phyloP scores from a whole-genome alignment of 2,113 vertebrate species.

The Chaenogobius annularis region DNA sequence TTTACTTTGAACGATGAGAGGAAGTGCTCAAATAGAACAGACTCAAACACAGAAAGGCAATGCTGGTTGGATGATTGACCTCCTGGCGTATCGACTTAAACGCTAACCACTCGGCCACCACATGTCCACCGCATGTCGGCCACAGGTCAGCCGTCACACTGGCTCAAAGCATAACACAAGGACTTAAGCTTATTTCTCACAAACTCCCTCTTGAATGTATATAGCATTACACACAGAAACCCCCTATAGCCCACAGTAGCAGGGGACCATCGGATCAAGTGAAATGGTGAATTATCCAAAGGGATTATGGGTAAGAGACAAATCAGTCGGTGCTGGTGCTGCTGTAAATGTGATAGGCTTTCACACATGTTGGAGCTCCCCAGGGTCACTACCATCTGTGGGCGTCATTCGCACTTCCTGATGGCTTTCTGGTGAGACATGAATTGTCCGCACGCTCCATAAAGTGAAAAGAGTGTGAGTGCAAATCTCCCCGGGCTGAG shows the following conservation, averaged over 20 bases:
- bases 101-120: background rate
- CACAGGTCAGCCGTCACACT: background rate
- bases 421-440: slow-evolving; percentile 34
- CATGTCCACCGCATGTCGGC: background rate
- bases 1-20: too few relatives aligned
- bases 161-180: background rate
- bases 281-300: slow-evolving; percentile 35
- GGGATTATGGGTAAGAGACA: slow-evolving; percentile 57
- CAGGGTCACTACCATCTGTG: slow-evolving; percentile 38
- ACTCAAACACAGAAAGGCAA: too few relatives aligned
- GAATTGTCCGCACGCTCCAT: slow-evolving; percentile 9
- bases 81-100: background rate
- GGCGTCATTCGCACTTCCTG: slow-evolving; percentile 26
- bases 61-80: background rate
- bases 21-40: too few relatives aligned
- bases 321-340: slow-evolving; percentile 21
- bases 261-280: slow-evolving; percentile 27
- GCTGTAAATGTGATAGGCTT: slow-evolving; percentile 43
- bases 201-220: background rate
- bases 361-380: slow-evolving; percentile 22
- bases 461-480: slow-evolving; percentile 43
- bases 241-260: slow-evolving; percentile 18
- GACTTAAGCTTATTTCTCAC: slow-evolving; percentile 19
- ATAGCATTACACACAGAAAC: background rate
- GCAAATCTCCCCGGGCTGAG: slow-evolving; percentile 39